Conservation (phyloP, 2,797 vertebrate genomes). For the Smutsia gigantea region DNA sequence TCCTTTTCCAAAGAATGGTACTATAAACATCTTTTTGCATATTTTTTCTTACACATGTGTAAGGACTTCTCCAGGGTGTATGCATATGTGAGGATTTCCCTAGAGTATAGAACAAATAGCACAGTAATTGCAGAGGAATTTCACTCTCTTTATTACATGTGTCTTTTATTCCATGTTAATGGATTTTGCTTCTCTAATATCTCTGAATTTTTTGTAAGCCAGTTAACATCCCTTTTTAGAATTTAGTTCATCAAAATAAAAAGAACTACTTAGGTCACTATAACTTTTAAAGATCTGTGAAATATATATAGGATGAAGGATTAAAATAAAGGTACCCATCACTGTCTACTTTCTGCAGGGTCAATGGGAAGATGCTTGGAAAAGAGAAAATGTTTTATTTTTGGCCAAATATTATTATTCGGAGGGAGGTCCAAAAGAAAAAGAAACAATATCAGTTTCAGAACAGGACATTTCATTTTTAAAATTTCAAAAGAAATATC, state of each 20-base stretch:
- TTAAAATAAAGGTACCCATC: background rate
- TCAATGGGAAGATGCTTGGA: background rate
- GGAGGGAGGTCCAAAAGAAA: background rate
- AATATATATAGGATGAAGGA: background rate
- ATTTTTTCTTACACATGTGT: background rate
- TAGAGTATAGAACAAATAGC: too few species aligned
- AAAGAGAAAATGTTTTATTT: background rate
- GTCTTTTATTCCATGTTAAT: background rate
- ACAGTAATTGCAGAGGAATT: background rate
- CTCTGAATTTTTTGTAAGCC: slow-evolving; percentile 5
- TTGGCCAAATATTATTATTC: background rate
- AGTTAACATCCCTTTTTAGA: background rate
- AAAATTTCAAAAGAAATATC: slow-evolving; percentile 11
- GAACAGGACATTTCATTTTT: slow-evolving; percentile 24
- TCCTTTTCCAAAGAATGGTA: background rate
- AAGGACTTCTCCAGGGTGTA: background rate
- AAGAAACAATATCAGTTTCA: background rate
- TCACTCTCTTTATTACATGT: background rate
- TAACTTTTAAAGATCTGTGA: background rate
- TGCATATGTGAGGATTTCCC: background rate
- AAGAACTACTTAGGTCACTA: background rate
- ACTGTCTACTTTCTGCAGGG: background rate
- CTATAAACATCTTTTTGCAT: background rate
- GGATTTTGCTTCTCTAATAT: background rate
- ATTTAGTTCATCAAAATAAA: background rate